Conservation (phyloP, 2,888 invertebrate species). For the Ctenicera cuprea region DNA sequence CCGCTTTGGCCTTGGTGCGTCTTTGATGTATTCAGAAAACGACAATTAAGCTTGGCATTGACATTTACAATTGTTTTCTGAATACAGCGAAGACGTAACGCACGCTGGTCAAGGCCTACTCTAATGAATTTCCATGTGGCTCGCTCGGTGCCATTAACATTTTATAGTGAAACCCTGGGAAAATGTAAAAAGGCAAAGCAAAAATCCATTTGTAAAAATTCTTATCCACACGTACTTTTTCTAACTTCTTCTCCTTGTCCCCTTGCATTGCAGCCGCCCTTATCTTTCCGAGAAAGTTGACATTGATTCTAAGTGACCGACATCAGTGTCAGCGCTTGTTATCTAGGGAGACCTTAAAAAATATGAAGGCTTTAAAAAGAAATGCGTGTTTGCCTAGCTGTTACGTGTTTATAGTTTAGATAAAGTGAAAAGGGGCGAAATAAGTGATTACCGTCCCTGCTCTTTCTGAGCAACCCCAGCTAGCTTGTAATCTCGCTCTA, state of each 20-base stretch:
- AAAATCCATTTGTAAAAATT: slow-evolving; percentile 19
- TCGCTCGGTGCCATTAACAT: no score
- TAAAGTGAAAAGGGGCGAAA: slow-evolving; percentile 38
- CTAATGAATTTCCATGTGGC: no score
- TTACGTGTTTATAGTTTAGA: slow-evolving; percentile 48
- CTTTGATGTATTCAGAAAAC: no score
- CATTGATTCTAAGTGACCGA: slow-evolving; percentile 46
- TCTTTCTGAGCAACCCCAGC: slow-evolving; percentile 5
- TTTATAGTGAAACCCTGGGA: not conserved
- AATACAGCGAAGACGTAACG: no score
- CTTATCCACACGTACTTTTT: slow-evolving; percentile 19
- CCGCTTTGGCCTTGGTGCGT: no score
- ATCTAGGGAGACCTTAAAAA: slow-evolving; percentile 45
- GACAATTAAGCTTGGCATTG: no score
- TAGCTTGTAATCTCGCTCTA: not conserved
- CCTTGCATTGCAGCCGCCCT: slow-evolving; percentile 26
- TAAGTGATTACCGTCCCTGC: slow-evolving; percentile 33
- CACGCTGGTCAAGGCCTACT: no score
- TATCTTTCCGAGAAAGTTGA: slow-evolving; percentile 39
- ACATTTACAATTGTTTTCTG: no score
- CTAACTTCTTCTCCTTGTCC: slow-evolving; percentile 18
- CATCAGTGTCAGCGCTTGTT: slow-evolving; percentile 44
- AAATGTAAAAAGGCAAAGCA: not conserved
- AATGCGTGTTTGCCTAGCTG: slow-evolving; percentile 43
- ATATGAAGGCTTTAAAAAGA: slow-evolving; percentile 45